Conservation (phyloP, 2,797 vertebrate genomes). For the Phoxinus dragarum region DNA sequence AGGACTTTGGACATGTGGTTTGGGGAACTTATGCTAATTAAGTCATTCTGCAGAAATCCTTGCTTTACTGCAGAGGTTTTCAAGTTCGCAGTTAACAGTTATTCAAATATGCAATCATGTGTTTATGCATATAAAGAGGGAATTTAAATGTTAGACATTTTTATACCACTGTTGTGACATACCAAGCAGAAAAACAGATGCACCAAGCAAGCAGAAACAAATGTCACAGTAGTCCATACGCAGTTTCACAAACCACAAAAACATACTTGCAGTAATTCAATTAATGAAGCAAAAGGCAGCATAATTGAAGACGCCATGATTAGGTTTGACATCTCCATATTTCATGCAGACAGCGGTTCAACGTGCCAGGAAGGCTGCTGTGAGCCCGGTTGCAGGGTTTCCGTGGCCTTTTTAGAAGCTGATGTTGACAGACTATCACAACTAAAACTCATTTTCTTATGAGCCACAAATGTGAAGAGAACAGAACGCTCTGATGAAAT, state of each 20-base stretch:
- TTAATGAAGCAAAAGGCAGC: background rate
- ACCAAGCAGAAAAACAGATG: background rate
- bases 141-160: background rate
- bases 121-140: background rate
- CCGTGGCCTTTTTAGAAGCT: background rate
- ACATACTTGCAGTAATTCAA: conserved; percentile 2
- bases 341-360: background rate
- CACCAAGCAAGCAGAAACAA: background rate
- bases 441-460: conserved; percentile 13
- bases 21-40: background rate
- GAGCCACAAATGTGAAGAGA: background rate
- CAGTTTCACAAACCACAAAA: conserved; percentile 11
- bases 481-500: background rate
- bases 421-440: conserved; percentile 4
- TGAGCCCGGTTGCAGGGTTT: background rate
- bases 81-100: background rate
- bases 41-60: background rate
- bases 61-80: background rate
- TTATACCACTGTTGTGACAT: background rate
- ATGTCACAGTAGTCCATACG: background rate
- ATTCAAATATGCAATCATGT: background rate
- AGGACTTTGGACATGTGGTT: background rate
- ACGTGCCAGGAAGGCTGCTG: background rate
- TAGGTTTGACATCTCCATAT: conserved; percentile 12
- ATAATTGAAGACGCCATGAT: background rate